Evolutionary conservation across 2,113 vertebrate genomes (phyloP), one percentile per base, ranked within the genome.

Genomic region (Rana temporaria): DNA sequence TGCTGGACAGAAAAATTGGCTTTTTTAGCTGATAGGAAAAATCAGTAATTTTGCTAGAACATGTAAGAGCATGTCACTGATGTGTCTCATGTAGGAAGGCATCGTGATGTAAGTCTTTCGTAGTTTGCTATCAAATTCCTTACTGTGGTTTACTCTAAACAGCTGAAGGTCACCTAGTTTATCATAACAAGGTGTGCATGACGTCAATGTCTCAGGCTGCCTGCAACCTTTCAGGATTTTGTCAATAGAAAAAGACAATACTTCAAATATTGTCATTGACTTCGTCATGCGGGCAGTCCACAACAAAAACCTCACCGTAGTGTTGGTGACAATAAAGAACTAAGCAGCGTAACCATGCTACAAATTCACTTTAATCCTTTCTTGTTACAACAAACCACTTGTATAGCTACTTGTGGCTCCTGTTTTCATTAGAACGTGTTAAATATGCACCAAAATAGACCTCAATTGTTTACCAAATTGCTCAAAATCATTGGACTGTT

Each of bases 161-260:
- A 67, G 52, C 52, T 73, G 59, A 82, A 82, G 80, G 80, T 82
- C 70, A 48, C 22, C 62, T 65, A 71, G 80, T 82, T 82, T 82
- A 82, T 82, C 80, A 82, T 74, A 75, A 82, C 70, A 74, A 66
- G 70, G 80, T 72, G 70, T 67, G 70, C 19, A 56, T 82, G 80
- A 82, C 80, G 80, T 75, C 80, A 75, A 74, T 82, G 60, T 22
- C 80, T 74, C 62, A 59, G 24, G n/a, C 55, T 22, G 80, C 60
- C 20, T 75, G 70, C 70, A 82, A 82, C 80, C 80, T 82, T 81
- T 82, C 48, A 59, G 52, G 80, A 75, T 65, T 75, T 74, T 38
- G 70, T 82, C 80, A 82, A 82, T 74, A 82, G 60, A 66, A 65
- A 75, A 75, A 81, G 70, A 82, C 80, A 82, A 82, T 82, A 71